Base-by-base conservation (phyloP, 1,140 invertebrate species). In the Megathymus violae region DNA sequence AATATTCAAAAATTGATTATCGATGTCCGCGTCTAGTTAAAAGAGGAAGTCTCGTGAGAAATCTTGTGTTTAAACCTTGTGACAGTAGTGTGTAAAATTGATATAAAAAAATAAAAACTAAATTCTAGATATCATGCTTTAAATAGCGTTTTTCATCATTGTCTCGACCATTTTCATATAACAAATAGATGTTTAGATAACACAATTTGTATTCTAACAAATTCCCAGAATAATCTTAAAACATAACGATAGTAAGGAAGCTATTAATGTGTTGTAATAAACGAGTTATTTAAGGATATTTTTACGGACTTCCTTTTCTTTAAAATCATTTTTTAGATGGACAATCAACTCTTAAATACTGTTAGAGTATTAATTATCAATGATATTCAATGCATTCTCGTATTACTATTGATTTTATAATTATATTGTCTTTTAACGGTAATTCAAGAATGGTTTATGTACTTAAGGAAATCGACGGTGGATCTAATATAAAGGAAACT, bases 341-440 rank as follows among this genome's bases (percentile, higher is more conserved):
- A 51, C 15, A 52, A 52, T 19, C 50, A 52, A 19, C 19, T 43
- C 34, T 46, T 31, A 38, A 52, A 52, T 46, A 25, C 13, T 22
- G 5, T 22, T 22, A 22, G 5, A 22, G 5, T 22, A 22, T 22
- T 22, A 22, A n/a, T n/a, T 9, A 31, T 31, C 7, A 31, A 31
- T 9, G 7, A 31, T 4, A 31, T 9, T 1, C 27, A 31, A 22
- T 31, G 27, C 47, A 25, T 14, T 47, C 14, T 41, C 11, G 22
- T 50, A 46, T 58, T 48, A 62, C 41, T 51, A 50, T 51, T 56
- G 31, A 31, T 63, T 58, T 71, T 64, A 67, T 72, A 72, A 71
- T 76, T 64, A 74, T 76, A 80, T 81, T 81, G 73, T 78, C 76
- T 74, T 78, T 67, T 27, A 67, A 69, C 69, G 71, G 64, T 74